Evolutionary conservation across 2,797 vertebrate species (phyloP), one percentile per base, ranked within the genome.

Genomic region (Tympanoctomys barrerae): DNA sequence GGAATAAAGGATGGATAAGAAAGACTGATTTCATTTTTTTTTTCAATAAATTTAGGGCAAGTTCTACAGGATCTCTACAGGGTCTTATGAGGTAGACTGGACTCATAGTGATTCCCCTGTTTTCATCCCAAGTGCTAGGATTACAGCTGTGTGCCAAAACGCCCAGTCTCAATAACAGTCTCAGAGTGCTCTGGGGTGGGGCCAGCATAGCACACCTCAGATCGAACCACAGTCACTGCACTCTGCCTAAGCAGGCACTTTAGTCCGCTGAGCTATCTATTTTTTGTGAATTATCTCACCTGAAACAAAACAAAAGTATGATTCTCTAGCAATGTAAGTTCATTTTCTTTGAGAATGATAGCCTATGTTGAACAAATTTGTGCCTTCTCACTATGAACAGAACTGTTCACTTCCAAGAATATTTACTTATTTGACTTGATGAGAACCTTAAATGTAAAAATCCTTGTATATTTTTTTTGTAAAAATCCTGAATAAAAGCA

Each of bases 361-460:
- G 16, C 61, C 49, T 75, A 80, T 4, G 70, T 77, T 19, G 26
- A 85, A 83, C 4, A 70, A 90, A 75, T 52, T 5, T 77, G 71
- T 62, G 7, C 10, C 42, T 79, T 86, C 39, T 86, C 21, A 33
- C 7, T 52, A 49, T 42, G 33, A 94, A 78, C 1, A 85, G 9
- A 94, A 66, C 16, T 36, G 21, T 39, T 8, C 0, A 46, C 31
- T 54, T 75, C 36, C 14, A 90, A 91, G 82, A 81, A 77, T 82
- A 64, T 62, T 71, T 68, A 70, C 16, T 88, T 7, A 87, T 39
- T 95, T 94, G 28, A 26, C 33, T 66, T 77, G 52, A 33, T 85
- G 79, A 93, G 19, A 94, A 62, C 1, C 87, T 21, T 89, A 78
- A 77, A 73, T 81, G 24, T 7, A 94, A 95, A 71, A 22, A 46